Percentiles rank a stretch among this genome's conserved stretches.
Conservation (phyloP, 2,113 vertebrate genomes). For the Aspidoscelis tigris region DNA sequence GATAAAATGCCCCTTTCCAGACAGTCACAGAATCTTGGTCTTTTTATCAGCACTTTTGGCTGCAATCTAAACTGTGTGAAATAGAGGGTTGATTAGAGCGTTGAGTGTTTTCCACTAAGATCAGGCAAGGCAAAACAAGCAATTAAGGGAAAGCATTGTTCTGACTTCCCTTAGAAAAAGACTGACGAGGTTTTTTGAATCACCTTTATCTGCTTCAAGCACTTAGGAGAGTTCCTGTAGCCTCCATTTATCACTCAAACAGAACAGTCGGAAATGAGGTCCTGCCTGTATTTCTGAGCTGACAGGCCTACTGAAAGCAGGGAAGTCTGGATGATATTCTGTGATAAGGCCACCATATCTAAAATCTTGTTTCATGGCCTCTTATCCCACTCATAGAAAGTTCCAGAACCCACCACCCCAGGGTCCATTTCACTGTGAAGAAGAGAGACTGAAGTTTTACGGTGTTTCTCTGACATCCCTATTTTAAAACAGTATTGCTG, state of each 20-base stretch:
- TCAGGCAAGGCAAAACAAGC: background rate
- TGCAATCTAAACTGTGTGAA: conserved; percentile 21
- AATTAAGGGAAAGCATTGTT: conserved; percentile 34
- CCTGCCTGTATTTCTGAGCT: background rate
- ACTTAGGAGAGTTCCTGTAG: background rate
- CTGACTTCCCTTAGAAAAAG: conserved; percentile 44
- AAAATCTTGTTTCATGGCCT: background rate
- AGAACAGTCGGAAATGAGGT: fast-evolving
- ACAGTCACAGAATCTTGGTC: background rate
- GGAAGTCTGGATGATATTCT: background rate
- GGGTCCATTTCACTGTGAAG: background rate
- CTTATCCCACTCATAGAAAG: background rate
- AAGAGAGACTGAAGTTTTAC: background rate
- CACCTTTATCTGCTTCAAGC: conserved; percentile 40
- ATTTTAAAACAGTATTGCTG: background rate
- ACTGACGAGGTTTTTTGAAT: background rate
- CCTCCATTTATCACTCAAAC: background rate
- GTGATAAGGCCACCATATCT: background rate
- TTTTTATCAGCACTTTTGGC: conserved; percentile 10
- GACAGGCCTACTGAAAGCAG: background rate
- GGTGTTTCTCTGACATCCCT: background rate
- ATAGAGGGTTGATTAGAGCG: conserved; percentile 39
- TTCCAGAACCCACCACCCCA: background rate
- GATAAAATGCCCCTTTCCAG: background rate
- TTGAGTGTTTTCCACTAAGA: conserved; percentile 45